Evolutionary conservation across 1,140 invertebrate species (phyloP).

Genomic region (Drosophila erecta): DNA sequence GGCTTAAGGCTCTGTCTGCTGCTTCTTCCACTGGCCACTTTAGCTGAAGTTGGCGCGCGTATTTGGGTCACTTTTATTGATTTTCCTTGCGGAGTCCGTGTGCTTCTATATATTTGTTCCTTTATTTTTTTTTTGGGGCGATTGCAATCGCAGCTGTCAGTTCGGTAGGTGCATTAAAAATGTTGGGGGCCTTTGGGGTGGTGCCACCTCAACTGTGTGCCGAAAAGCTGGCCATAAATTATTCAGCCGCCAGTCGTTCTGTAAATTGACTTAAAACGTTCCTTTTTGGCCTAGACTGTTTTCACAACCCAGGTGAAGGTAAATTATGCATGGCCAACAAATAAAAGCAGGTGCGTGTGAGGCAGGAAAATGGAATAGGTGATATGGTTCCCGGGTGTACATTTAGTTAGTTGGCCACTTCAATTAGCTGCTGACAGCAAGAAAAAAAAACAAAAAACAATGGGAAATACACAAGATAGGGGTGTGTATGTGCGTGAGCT

Average conservation of each 20-base stretch:
- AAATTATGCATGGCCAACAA: constrained; percentile 30
- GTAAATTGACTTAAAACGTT: constrained; percentile 77
- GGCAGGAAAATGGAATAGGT: constrained; percentile 16
- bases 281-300: constrained; percentile 63
- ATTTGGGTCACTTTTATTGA: constrained; percentile 82
- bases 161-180: constrained; percentile 20
- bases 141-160: constrained; percentile 72
- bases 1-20: constrained; percentile 21
- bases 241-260: constrained; percentile 60
- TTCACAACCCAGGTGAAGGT: constrained; percentile 52
- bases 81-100: constrained; percentile 48
- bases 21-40: constrained; percentile 43
- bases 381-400: constrained; percentile 57
- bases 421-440: constrained; percentile 55
- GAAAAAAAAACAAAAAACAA: background rate
- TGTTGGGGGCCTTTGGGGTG: constrained; percentile 9
- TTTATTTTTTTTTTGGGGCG: constrained; percentile 18
- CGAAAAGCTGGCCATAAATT: constrained; percentile 61
- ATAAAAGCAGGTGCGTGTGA: constrained; percentile 29
- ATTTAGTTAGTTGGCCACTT: constrained; percentile 64
- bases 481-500: constrained; percentile 11
- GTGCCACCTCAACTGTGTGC: constrained; percentile 7
- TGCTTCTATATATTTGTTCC: background rate
- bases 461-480: background rate
- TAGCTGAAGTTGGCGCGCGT: constrained; percentile 68